These are phyloP conservation scores for Bombus waltoni DNA, from an alignment of 1,140 invertebrate species.

Conservation along the genomic window DNA sequence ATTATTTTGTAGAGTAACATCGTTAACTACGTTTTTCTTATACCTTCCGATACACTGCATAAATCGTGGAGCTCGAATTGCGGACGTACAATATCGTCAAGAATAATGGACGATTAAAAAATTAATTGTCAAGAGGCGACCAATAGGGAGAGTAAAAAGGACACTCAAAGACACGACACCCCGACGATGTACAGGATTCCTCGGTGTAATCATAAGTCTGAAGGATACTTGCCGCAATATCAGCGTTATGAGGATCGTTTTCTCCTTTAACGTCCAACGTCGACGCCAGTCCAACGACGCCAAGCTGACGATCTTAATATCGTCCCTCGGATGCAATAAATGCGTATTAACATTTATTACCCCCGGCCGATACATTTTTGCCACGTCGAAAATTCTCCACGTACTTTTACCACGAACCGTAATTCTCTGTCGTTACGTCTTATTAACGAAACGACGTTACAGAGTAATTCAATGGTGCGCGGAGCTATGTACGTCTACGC, in stretches of 20 bases:
- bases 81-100: background rate
- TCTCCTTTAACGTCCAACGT: constrained; percentile 30
- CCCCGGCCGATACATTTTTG: background rate
- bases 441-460: background rate
- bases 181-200: constrained; percentile 28
- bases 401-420: background rate
- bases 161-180: background rate
- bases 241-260: constrained; percentile 47
- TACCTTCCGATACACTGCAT: too few species aligned
- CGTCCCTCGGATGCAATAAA: constrained; percentile 41
- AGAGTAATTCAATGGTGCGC: background rate
- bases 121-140: background rate
- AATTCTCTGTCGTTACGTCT: constrained; percentile 3
- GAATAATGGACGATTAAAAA: background rate
- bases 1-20: background rate
- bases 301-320: constrained; percentile 41
- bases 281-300: constrained; percentile 20
- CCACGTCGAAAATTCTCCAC: background rate
- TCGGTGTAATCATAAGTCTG: constrained; percentile 5
- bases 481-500: background rate
- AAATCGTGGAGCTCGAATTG: too few species aligned
- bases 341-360: constrained; percentile 47
- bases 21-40: too few species aligned
- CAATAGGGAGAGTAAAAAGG: background rate
- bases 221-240: constrained; percentile 34